Evolutionary conservation across 1,140 invertebrate species (phyloP).

Genomic region (Trachymyrmex septentrionalis): DNA sequence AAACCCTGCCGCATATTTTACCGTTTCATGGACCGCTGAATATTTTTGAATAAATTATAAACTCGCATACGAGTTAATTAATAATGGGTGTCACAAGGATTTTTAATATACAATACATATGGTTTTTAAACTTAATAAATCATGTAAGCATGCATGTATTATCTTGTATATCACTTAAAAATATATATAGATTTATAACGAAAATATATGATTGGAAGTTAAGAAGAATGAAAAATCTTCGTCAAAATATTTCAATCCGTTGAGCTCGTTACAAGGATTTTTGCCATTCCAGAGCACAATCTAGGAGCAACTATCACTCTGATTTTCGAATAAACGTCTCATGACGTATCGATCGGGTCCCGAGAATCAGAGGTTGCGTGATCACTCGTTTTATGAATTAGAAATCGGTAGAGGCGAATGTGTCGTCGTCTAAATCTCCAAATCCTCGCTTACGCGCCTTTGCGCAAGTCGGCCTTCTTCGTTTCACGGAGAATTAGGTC

Average conservation of each 20-base stretch:
- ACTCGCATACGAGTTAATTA: not conserved
- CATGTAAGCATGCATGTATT: not conserved
- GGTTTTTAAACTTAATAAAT: constrained; percentile 1
- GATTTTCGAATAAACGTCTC: constrained; percentile 40
- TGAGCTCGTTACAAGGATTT: not conserved
- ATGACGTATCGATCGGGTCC: constrained; percentile 34
- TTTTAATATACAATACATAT: not conserved
- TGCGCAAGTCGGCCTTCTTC: constrained; percentile 83
- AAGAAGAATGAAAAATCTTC: not conserved
- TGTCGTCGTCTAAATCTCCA: constrained; percentile 44
- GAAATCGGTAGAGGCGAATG: constrained; percentile 32
- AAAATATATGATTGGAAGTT: not conserved
- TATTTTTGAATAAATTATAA: not conserved
- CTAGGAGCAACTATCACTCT: not conserved
- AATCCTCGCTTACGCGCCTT: constrained; percentile 64
- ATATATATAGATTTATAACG: not conserved
- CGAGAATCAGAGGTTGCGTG: constrained; percentile 50
- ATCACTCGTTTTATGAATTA: constrained; percentile 46
- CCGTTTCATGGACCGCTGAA: not conserved
- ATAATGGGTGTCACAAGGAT: not conserved
- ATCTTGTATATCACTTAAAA: not conserved
- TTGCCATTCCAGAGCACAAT: not conserved
- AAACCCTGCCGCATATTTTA: constrained; percentile 13
- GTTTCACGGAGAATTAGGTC: constrained; percentile 87
- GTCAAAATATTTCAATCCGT: not conserved